These are phyloP conservation scores for Oenanthe melanoleuca DNA, from an alignment of 2,113 vertebrate genomes.

Conservation along the genomic window DNA sequence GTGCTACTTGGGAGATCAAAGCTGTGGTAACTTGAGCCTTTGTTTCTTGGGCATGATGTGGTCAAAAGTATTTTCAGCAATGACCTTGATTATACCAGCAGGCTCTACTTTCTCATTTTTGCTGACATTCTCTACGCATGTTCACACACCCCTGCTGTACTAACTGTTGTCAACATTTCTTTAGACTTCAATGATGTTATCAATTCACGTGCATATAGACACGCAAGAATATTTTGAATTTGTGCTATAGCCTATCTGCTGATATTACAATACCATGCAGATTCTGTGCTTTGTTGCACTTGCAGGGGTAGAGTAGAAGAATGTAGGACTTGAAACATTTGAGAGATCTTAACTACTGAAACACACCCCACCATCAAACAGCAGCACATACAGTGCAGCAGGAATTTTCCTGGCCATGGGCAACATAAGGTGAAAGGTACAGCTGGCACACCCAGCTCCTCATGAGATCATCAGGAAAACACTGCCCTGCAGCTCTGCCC, in stretches of 20 bases:
- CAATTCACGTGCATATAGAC: not conserved
- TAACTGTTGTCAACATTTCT: not conserved
- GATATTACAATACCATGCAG: not conserved
- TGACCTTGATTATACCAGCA: not conserved
- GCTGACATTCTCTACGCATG: not conserved
- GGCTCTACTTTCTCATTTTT: not conserved
- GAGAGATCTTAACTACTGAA: not conserved
- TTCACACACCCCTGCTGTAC: accelerated
- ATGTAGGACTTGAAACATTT: not conserved
- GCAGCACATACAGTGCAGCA: not conserved
- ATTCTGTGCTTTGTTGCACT: not conserved
- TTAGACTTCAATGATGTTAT: not conserved
- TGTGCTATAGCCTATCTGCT: not conserved
- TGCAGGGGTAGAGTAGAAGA: not conserved
- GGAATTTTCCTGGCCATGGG: not conserved
- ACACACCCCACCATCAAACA: not conserved
- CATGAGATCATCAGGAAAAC: not conserved
- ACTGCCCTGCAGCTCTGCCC: not conserved
- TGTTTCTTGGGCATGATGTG: not conserved
- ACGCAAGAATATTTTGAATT: not conserved
- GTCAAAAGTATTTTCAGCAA: not conserved
- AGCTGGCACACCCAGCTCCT: not conserved
- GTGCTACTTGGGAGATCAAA: not conserved
- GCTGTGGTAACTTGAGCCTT: not conserved
- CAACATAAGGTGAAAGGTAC: not conserved